Base-by-base conservation (phyloP, 2,797 vertebrate species). In the Halcyon badia region DNA sequence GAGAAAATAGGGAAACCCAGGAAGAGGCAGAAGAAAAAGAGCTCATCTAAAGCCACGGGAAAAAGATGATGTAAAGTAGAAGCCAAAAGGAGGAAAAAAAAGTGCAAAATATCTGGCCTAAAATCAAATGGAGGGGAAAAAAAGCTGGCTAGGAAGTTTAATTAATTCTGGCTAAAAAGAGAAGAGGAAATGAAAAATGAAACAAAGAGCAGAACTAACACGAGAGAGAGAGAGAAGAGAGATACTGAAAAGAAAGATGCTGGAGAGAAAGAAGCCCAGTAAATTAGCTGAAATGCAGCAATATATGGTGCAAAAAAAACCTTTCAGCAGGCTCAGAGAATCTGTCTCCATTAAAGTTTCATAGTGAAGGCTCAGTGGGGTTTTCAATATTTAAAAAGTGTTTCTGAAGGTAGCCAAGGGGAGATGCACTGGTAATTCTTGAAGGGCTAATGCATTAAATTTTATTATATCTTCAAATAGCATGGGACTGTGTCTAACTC, bases 311-410 rank as follows among this genome's bases (percentile, higher is more conserved):
- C 76, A 89, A 65, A 94, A 19, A 83, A 75, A 94, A 75, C 41
- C 72, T 91, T 85, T 85, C 84, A 90, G 69, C 41, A 54, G 44
- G 22, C 75, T 87, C 35, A 73, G 82, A 75, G 69, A 86, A 71
- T 86, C 48, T 31, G 33, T 71, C 52, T 93, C 79, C 89, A 94
- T 95, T 94, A 94, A 96, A 76, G 89, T 95, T 97, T 95, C 54
- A 92, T 72, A 57, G 37, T 24, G 61, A 89, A 87, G 78, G 57
- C 79, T 92, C 96, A 54, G 75, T 89, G 87, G 87, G 61, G 70
- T 95, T 94, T 94, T 94, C 69, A 94, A 89, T 96, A 88, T 95
- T 94, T 92, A 4, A 96, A 61, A 89, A 83, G 37, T 72, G 52
- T 69, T 94, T 92, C 84, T 91, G 89, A 96, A 81, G 87, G 87